Evolutionary conservation across 92 coral and sea anemone genomes (phyloP).

Genomic region (Epizoanthus ramosus): DNA sequence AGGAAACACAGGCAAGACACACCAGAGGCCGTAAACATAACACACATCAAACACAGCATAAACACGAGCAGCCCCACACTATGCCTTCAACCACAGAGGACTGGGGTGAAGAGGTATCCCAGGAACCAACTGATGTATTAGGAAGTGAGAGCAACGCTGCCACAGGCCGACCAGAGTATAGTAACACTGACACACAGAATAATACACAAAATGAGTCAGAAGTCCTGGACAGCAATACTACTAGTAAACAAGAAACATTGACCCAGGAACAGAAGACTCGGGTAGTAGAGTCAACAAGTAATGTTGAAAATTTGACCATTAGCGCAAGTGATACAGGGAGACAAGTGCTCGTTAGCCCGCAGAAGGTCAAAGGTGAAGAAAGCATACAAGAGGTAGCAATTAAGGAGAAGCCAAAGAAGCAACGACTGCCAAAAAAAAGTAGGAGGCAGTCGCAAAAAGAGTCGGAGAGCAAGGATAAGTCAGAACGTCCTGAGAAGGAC

Average conservation of each 20-base stretch:
- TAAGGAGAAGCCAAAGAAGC: neutral
- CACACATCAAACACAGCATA: neutral
- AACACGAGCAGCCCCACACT: neutral
- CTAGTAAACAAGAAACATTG: neutral
- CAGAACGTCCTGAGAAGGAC: neutral
- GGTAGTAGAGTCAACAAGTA: neutral
- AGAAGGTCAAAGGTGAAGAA: neutral
- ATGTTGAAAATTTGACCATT: constrained; percentile 4
- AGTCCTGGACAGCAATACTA: neutral
- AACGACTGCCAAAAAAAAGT: neutral
- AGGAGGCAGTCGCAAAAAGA: neutral
- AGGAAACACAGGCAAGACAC: neutral
- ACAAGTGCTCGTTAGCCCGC: neutral
- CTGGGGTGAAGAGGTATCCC: neutral
- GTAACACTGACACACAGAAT: neutral
- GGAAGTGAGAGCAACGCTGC: neutral
- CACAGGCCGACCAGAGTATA: neutral
- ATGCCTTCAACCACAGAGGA: neutral
- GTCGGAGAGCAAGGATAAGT: neutral
- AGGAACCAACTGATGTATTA: neutral
- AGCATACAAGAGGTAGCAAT: neutral
- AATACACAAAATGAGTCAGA: neutral
- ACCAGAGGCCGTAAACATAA: neutral
- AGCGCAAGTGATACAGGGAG: constrained; percentile 11
- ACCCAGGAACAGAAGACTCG: neutral